Evolutionary conservation across 1,140 invertebrate species (phyloP).

Genomic region (Thaumatotibia leucotreta): DNA sequence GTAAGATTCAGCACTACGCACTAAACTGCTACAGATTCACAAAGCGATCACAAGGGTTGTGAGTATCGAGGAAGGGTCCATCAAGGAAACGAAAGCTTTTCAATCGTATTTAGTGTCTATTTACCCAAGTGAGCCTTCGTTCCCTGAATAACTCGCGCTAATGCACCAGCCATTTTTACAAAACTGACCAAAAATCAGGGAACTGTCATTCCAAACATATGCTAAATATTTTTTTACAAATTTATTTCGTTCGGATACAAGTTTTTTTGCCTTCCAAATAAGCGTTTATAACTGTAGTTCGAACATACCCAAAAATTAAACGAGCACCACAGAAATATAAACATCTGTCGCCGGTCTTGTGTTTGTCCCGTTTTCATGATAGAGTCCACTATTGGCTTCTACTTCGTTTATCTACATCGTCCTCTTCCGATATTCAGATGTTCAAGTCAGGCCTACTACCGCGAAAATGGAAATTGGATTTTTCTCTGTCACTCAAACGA

Average conservation of each 20-base stretch:
- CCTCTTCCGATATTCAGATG: no score
- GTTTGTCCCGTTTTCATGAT: no score
- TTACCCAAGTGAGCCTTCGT: slow-evolving; percentile 78
- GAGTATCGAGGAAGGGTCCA: background rate
- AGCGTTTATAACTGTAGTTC: background rate
- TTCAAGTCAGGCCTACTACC: no score
- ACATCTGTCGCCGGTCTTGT: no score
- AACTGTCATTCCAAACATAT: slow-evolving; percentile 28
- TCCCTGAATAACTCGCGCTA: slow-evolving; percentile 78
- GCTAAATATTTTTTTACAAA: background rate
- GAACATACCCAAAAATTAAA: no score
- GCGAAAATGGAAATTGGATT: no score
- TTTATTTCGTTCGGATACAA: background rate
- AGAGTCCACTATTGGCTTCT: no score
- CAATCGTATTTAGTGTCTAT: slow-evolving; percentile 19
- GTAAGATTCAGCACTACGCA: slow-evolving; percentile 39
- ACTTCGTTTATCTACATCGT: no score
- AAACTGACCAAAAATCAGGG: slow-evolving; percentile 15
- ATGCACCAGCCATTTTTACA: slow-evolving; percentile 79
- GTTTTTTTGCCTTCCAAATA: background rate
- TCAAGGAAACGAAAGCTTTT: background rate
- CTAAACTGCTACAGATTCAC: slow-evolving; percentile 19
- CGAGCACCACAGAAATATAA: no score
- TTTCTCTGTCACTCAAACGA: no score
- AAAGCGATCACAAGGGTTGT: background rate